These are phyloP conservation scores for Sturmia bella DNA, from an alignment of 2,888 invertebrate genomes.

Conservation along the genomic window DNA sequence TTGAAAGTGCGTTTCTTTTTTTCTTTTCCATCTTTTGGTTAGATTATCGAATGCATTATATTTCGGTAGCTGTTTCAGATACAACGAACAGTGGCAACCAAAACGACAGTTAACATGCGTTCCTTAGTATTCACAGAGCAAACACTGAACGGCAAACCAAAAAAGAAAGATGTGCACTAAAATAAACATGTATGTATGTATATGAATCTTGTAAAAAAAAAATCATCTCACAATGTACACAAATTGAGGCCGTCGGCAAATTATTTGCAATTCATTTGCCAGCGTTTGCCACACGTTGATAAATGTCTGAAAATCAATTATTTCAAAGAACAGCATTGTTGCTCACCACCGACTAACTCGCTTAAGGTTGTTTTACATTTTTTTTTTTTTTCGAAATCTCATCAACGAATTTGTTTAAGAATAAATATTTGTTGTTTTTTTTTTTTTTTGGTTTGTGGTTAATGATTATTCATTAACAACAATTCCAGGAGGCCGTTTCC, in stretches of 20 bases:
- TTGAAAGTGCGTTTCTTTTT: conserved; percentile 30
- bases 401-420: conserved; percentile 2
- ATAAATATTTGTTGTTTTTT: conserved; percentile 56
- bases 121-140: conserved; percentile 45
- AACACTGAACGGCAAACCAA: neutral
- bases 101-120: conserved; percentile 78
- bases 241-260: conserved; percentile 68
- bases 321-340: conserved; percentile 41
- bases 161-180: conserved; percentile 2
- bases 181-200: too few species aligned
- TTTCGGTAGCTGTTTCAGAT: conserved; percentile 78
- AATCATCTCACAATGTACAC: conserved; percentile 50
- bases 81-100: conserved; percentile 79
- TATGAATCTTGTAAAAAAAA: neutral
- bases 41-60: conserved; percentile 51
- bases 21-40: conserved; percentile 50
- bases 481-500: conserved; percentile 12
- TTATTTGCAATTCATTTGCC: conserved; percentile 59
- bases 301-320: conserved; percentile 66
- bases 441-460: conserved; percentile 61
- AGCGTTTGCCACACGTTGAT: conserved; percentile 58
- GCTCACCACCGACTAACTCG: conserved; percentile 15
- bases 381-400: conserved; percentile 24
- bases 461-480: conserved; percentile 64
- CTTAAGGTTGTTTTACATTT: neutral